Evolutionary conservation across 2,888 invertebrate genomes (phyloP).

Genomic region (Trachelus stipa): DNA sequence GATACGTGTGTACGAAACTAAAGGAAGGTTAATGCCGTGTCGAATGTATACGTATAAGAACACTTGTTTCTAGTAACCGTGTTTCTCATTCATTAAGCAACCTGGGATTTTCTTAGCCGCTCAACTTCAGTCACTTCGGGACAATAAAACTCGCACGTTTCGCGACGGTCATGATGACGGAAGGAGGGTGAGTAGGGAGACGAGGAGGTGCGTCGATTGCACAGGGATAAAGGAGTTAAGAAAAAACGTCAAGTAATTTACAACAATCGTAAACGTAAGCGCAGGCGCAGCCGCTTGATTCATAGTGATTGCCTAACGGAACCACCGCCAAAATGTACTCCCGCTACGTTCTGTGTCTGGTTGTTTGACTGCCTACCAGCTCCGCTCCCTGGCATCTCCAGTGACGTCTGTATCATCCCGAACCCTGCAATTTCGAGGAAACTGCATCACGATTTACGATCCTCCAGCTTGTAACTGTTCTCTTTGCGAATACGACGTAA

Average conservation of each 20-base stretch:
- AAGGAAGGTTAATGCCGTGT: no score
- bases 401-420: constrained; percentile 12
- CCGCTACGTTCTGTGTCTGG: constrained; percentile 16
- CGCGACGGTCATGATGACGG: neutral
- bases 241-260: constrained; percentile 46
- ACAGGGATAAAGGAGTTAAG: constrained; percentile 6
- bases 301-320: constrained; percentile 55
- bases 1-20: no score
- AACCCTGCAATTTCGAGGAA: neutral
- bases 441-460: no score
- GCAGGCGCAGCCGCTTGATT: constrained; percentile 42
- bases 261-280: constrained; percentile 51
- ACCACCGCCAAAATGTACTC: constrained; percentile 45
- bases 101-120: neutral
- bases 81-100: neutral
- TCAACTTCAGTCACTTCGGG: neutral
- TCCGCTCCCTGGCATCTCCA: neutral
- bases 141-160: neutral
- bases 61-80: no score
- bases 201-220: neutral
- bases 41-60: no score
- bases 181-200: constrained; percentile 3
- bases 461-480: no score
- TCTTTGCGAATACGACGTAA: no score
- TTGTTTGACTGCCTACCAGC: neutral